Conservation (phyloP, 2,888 invertebrate species). For the Graphium colonna region DNA sequence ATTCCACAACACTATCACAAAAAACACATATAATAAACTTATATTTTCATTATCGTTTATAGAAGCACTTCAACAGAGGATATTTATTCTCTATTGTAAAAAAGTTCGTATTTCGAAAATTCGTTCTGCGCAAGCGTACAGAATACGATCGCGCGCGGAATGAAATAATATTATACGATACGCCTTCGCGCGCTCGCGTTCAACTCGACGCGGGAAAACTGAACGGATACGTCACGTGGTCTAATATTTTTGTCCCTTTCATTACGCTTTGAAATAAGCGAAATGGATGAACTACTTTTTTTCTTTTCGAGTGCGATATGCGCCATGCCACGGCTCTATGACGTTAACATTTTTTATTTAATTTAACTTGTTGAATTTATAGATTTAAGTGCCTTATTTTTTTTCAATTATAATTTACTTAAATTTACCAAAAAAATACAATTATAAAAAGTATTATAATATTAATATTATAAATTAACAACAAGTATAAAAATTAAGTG, state of each 20-base stretch:
- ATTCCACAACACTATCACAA: conserved; percentile 33
- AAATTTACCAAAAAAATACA: too few relatives aligned
- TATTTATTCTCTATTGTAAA: conserved; percentile 25
- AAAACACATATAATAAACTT: conserved; percentile 34
- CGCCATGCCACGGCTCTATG: not conserved
- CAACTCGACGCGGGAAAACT: conserved; percentile 55
- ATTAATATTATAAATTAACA: not conserved
- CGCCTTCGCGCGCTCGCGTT: conserved; percentile 49
- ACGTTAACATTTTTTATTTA: too few relatives aligned
- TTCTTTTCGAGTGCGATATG: not conserved
- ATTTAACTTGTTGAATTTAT: too few relatives aligned
- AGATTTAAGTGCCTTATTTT: too few relatives aligned
- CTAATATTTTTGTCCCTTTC: conserved; percentile 33
- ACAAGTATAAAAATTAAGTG: not conserved
- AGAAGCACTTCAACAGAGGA: conserved; percentile 33
- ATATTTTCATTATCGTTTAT: conserved; percentile 38
- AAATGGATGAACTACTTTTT: not conserved
- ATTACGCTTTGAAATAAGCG: not conserved
- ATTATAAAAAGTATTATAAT: too few relatives aligned
- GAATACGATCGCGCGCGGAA: conserved; percentile 65
- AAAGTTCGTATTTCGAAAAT: conserved; percentile 40
- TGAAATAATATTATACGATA: conserved; percentile 35
- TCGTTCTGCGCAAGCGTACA: conserved; percentile 45
- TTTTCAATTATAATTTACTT: too few relatives aligned
- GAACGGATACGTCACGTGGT: conserved; percentile 50